phyloP scores from a whole-genome alignment of 1,140 invertebrate genomes.

The Drosophila elegans region DNA sequence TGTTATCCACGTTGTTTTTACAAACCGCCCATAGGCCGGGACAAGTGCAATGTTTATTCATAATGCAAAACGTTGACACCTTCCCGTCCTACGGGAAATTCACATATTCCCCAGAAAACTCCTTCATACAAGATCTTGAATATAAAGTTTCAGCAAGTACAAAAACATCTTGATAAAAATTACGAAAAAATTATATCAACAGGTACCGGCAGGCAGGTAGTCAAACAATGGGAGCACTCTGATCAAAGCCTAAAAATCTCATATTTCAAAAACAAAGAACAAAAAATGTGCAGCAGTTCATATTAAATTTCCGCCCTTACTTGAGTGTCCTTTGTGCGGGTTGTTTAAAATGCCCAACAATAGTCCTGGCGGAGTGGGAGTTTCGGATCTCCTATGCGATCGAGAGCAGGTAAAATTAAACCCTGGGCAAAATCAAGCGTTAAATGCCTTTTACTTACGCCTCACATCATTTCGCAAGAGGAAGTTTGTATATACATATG shows the following conservation, averaged over 20 bases:
- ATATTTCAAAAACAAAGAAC: conserved; percentile 65
- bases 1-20: conserved; percentile 12
- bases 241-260: conserved; percentile 72
- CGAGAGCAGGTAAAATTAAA: conserved; percentile 72
- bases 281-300: conserved; percentile 52
- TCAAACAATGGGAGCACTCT: conserved; percentile 48
- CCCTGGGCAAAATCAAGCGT: conserved; percentile 73
- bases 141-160: conserved; percentile 64
- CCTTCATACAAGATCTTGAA: conserved; percentile 2
- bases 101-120: conserved; percentile 17
- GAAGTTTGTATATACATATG: conserved; percentile 9
- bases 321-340: conserved; percentile 70
- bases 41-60: conserved; percentile 85
- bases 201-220: conserved; percentile 42
- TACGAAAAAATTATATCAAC: conserved; percentile 11
- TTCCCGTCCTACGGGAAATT: conserved; percentile 84
- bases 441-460: conserved; percentile 79
- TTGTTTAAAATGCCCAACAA: conserved; percentile 51
- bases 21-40: conserved; percentile 84
- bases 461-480: conserved; percentile 54
- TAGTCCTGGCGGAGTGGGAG: conserved; percentile 46
- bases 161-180: conserved; percentile 44
- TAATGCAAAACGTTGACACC: conserved; percentile 84
- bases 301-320: conserved; percentile 80
- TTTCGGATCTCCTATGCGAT: conserved; percentile 39